A percentile compares a stretch with the other conserved stretches of the same genome.
Conservation (phyloP, 2,797 vertebrate species). For the Semaprochilodus insignis region DNA sequence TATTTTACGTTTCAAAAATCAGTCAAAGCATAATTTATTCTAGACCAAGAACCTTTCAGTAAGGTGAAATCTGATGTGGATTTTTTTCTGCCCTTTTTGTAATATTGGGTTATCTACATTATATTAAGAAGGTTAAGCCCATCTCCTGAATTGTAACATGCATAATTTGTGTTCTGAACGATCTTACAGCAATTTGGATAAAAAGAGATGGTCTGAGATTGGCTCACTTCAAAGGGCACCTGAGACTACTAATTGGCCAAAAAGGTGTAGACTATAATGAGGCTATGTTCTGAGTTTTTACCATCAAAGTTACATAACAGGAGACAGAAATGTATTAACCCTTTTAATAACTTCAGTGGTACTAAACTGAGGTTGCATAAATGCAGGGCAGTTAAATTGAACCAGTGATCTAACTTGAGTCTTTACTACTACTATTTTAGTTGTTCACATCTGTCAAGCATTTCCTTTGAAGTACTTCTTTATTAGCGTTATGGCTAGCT, state of each 20-base stretch:
- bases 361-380: background rate
- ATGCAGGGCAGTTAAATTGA: no score
- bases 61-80: background rate
- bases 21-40: background rate
- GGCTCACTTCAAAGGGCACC: background rate
- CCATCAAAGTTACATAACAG: background rate
- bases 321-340: background rate
- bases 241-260: background rate
- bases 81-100: background rate
- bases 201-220: background rate
- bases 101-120: background rate
- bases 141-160: background rate
- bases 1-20: background rate
- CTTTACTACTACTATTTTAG: no score
- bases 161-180: background rate
- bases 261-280: background rate
- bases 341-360: background rate
- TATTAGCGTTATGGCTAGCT: no score
- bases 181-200: background rate
- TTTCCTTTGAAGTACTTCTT: no score
- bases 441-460: no score
- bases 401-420: background rate
- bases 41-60: background rate
- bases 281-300: background rate
- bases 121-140: background rate